Conservation (phyloP, 2,888 invertebrate species). For the Drosophila neonasuta region DNA sequence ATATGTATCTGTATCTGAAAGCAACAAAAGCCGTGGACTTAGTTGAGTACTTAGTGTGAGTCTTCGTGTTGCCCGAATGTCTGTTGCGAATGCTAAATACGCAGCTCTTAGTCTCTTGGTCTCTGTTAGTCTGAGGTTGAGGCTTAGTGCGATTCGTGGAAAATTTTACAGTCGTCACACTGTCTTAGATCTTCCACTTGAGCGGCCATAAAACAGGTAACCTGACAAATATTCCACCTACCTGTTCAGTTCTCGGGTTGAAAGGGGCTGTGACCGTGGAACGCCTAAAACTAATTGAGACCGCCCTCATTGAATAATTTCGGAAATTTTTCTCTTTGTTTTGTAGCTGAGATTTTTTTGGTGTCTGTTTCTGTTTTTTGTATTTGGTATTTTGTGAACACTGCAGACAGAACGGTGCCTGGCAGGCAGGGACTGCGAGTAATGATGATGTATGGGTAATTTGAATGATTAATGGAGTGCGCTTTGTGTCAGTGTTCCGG, state of each 20-base stretch:
- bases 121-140: constrained; percentile 23
- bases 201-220: constrained; percentile 63
- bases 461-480: constrained; percentile 72
- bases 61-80: constrained; percentile 32
- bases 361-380: constrained; percentile 26
- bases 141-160: constrained; percentile 67
- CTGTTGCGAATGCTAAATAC: constrained; percentile 22
- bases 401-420: constrained; percentile 65
- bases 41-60: constrained; percentile 16
- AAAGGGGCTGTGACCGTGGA: constrained; percentile 37
- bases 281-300: constrained; percentile 78
- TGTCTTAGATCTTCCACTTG: constrained; percentile 71
- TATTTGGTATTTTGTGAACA: constrained; percentile 28
- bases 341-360: constrained; percentile 47
- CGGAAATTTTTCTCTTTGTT: constrained; percentile 48
- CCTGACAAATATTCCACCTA: constrained; percentile 43
- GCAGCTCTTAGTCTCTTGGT: constrained; percentile 1
- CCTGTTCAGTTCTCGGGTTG: constrained; percentile 37
- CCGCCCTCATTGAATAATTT: constrained; percentile 78
- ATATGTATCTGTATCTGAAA: not conserved
- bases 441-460: constrained; percentile 77
- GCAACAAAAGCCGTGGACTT: constrained; percentile 24
- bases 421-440: constrained; percentile 48
- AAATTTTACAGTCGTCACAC: constrained; percentile 49
- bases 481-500: constrained; percentile 72